Base-by-base conservation (phyloP, 2,888 invertebrate genomes). In the Dilophus febrilis region DNA sequence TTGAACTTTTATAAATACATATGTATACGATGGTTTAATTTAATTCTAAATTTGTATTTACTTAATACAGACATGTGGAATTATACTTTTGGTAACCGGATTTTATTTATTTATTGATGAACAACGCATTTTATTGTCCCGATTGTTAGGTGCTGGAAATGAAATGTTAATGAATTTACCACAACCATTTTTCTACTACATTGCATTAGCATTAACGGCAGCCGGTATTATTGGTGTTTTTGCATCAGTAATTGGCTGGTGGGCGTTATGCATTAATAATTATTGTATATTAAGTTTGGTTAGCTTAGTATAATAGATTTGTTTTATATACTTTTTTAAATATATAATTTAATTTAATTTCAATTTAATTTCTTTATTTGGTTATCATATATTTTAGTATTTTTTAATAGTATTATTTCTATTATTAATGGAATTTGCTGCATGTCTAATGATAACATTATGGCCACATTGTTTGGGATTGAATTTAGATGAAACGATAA, bases 391-490 rank as follows among this genome's bases (percentile, higher is more conserved):
- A 43, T 64, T 64, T 19, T 64, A 81, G 72, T 85, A 85, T 51
- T 77, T 85, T 50, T 58, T 80, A 40, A 59, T 76, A 34, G 74
- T 85, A 26, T 64, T 81, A 36, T 52, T 72, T 4, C 64, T 84
- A 30, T 60, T 85, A 22, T 53, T 82, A 27, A 70, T 74, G 35
- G 79, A 82, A 57, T 77, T 80, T 45, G 74, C 74, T 6, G 66
- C 77, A 7, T 83, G 82, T 40, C 70, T 76, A 35, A 58, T 77
- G 44, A 76, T 77, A 2, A 75, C 77, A 41, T 66, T 78, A 35
- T 85, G 83, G 78, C 84, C 84, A 18, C 74, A 81, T 47, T 77
- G 83, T 51, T 59, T 80, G 43, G 84, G 84, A 30, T 67, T 85
- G 33, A 74, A 73, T 49, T 66, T 77, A 47, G 71, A 77, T 35